Conservation (phyloP, 2,797 vertebrate genomes). For the Sardinella longiceps region DNA sequence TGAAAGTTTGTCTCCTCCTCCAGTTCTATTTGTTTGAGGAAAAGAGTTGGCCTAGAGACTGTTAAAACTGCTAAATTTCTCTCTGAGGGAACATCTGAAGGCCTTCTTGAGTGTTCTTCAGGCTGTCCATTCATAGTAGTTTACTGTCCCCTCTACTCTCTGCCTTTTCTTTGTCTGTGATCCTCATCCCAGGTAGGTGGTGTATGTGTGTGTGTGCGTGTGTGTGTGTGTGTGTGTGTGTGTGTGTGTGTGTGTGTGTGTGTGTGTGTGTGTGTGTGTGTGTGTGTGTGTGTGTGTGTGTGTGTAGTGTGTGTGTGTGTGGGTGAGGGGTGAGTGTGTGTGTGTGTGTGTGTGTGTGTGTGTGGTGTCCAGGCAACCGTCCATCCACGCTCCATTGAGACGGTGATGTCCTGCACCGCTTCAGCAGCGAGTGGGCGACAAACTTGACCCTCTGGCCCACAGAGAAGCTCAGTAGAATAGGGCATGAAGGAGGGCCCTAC, state of each 20-base stretch:
- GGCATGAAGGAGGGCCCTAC: neutral
- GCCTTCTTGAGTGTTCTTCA: neutral
- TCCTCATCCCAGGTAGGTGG: neutral
- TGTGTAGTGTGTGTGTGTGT: neutral
- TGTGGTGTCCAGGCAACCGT: conserved; percentile 23
- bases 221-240: neutral
- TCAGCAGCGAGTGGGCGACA: conserved; percentile 3
- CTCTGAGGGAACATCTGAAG: neutral
- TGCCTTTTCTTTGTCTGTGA: neutral
- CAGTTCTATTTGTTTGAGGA: neutral
- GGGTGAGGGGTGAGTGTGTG: neutral
- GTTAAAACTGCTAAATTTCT: neutral
- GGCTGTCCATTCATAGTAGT: neutral
- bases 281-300: neutral
- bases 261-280: neutral
- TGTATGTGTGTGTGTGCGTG: neutral
- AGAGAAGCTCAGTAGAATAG: neutral
- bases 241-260: neutral
- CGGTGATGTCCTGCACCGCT: neutral
- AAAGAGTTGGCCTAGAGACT: neutral
- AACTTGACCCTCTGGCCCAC: neutral
- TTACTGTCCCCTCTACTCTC: neutral
- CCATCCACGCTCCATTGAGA: neutral
- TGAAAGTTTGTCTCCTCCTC: neutral
- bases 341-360: conserved; percentile 6